phyloP scores from a whole-genome alignment of 2,797 vertebrate genomes.

The Morelia viridis region DNA sequence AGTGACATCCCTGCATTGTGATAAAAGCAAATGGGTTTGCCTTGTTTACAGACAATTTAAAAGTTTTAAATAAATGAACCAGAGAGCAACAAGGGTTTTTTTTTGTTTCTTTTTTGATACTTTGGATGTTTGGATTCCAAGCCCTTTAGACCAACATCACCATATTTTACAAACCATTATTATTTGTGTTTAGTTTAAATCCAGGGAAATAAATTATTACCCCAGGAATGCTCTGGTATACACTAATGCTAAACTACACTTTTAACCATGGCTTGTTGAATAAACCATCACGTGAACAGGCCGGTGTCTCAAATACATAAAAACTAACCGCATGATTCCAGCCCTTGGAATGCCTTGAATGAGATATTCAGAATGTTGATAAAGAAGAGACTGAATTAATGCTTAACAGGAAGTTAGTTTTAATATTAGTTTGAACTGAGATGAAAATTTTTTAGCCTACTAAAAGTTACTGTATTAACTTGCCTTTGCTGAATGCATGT shows the following conservation, averaged over 20 bases:
- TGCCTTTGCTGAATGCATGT: not conserved
- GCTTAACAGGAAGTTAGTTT: too few relatives aligned
- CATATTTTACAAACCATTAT: too few relatives aligned
- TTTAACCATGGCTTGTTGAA: too few relatives aligned
- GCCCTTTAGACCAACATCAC: too few relatives aligned
- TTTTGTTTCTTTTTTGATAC: not conserved
- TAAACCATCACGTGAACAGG: too few relatives aligned
- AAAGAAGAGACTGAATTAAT: too few relatives aligned
- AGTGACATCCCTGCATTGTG: not conserved
- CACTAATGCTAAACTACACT: too few relatives aligned
- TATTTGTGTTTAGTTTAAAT: not conserved
- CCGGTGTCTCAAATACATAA: too few relatives aligned
- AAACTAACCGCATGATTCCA: not conserved
- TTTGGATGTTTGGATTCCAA: too few relatives aligned
- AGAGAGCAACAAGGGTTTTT: too few relatives aligned
- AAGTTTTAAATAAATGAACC: not conserved
- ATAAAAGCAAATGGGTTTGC: not conserved
- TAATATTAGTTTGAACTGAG: too few relatives aligned
- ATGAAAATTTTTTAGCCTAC: not conserved
- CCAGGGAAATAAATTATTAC: not conserved
- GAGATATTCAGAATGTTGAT: not conserved
- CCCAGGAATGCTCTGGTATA: too few relatives aligned
- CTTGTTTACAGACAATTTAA: not conserved
- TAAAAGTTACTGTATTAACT: not conserved
- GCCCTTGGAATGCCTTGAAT: not conserved